These are phyloP conservation scores for Porites lutea DNA, from an alignment of 64 coral and sea anemone genomes.

Conservation along the genomic window DNA sequence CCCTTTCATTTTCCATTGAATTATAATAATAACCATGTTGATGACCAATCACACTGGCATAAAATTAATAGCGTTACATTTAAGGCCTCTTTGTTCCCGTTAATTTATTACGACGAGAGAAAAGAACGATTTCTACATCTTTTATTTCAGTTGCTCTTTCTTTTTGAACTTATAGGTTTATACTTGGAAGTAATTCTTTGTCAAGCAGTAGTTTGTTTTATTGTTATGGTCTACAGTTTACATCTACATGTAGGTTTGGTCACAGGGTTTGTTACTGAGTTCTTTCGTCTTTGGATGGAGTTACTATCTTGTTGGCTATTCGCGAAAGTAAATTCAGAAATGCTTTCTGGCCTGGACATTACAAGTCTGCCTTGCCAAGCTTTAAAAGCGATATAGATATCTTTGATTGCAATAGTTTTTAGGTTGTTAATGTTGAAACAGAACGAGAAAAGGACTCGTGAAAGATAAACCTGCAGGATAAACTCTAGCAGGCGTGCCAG, in stretches of 20 bases:
- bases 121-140: too few relatives aligned
- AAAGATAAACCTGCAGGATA: not conserved
- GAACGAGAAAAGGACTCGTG: not conserved
- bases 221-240: not conserved
- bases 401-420: not conserved
- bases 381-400: conserved; percentile 1
- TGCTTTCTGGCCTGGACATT: conserved; percentile 9
- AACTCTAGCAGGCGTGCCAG: too few relatives aligned
- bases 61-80: too few relatives aligned
- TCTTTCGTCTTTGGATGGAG: conserved; percentile 10
- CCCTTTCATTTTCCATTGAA: too few relatives aligned
- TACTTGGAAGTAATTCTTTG: too few relatives aligned
- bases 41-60: too few relatives aligned
- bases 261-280: not conserved
- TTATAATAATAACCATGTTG: too few relatives aligned
- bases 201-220: not conserved
- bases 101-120: too few relatives aligned
- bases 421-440: conserved; percentile 20
- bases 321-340: conserved; percentile 13
- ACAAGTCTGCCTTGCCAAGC: conserved; percentile 2
- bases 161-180: too few relatives aligned
- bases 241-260: not conserved
- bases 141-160: too few relatives aligned
- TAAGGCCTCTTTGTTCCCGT: too few relatives aligned
- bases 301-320: not conserved